Evolutionary conservation across 1,140 invertebrate genomes (phyloP), one percentile per base, ranked within the genome.

Genomic region (Zeugodacus cucurbitae): DNA sequence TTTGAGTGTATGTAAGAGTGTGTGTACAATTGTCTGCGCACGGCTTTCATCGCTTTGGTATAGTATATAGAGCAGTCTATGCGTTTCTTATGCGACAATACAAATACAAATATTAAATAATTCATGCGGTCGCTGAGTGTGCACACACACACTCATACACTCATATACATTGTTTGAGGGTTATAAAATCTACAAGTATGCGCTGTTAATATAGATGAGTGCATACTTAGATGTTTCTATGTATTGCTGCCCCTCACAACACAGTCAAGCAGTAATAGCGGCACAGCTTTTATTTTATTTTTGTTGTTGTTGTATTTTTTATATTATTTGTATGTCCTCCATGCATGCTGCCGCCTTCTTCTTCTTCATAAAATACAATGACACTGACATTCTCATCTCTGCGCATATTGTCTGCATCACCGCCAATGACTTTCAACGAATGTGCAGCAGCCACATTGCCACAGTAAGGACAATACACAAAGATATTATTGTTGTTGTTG

Each of bases 21-120:
- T 10, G 22, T 82, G 37, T 11, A 2, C 26, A 4, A 41, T 3
- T 82, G 48, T 44, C 22, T 82, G 3, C 20, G 34, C 70, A 44
- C 17, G 0, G 14, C n/a, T 1, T 29, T 44, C n/a, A 26, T 29
- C 3, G 37, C 5, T 5, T 48, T n/a, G 2, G 14, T 48, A 48
- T 48, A 48, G 14, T 14, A 1, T 20, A 54, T 44, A 44, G 7
- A 44, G 7, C 1, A 44, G 41, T 44, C 3, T 20, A n/a, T 82
- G 74, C 37, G 7, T 26, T 29, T 48, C 41, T 37, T 82, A 44
- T 3, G 41, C 41, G 20, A 14, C 74, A 44, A 48, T 82, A 82
- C 22, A 54, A 82, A 82, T 82, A 82, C 11, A 82, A 54, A 44
- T 29, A 22, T 82, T 82, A 82, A 82, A 82, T 82, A 82, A 82